A percentile compares a stretch with the other conserved stretches of the same genome.
Evolutionary conservation across 2,888 invertebrate species (phyloP).

Genomic region (Molorchus minor): DNA sequence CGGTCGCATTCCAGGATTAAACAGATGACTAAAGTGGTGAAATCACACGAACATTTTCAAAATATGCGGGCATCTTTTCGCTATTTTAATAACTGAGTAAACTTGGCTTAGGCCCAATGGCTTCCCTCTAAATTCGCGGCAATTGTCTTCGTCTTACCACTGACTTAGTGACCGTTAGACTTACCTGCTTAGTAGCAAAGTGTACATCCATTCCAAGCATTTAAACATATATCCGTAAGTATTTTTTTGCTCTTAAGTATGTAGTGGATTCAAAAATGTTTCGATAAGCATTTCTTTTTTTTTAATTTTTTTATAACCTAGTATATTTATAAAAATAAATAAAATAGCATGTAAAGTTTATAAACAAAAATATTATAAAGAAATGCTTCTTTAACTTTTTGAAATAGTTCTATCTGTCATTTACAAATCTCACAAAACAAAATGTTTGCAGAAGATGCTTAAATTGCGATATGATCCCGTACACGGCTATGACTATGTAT

Average conservation of each 20-base stretch:
- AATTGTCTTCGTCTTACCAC: slow-evolving; percentile 31
- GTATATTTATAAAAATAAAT: no score
- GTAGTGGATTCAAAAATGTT: no score
- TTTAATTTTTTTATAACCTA: no score
- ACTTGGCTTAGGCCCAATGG: slow-evolving; percentile 35
- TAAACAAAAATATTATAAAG: no score
- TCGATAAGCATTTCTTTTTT: no score
- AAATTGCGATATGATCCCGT: slow-evolving; percentile 49
- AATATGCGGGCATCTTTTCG: slow-evolving; percentile 8
- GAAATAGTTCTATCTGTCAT: no score
- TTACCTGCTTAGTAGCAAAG: slow-evolving; percentile 22
- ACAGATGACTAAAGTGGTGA: slow-evolving; percentile 27
- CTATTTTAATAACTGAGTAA: slow-evolving; percentile 29
- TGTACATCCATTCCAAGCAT: slow-evolving; percentile 9
- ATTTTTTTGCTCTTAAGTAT: no score
- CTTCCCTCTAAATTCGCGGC: slow-evolving; percentile 31
- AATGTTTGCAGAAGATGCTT: slow-evolving; percentile 46
- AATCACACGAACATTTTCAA: slow-evolving; percentile 27
- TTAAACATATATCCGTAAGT: slow-evolving; percentile 25
- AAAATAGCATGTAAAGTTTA: no score
- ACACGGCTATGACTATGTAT: slow-evolving; percentile 45
- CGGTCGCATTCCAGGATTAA: slow-evolving; percentile 2
- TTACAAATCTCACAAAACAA: slow-evolving; percentile 11
- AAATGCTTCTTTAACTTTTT: no score
- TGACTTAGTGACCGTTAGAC: slow-evolving; percentile 28